These are phyloP conservation scores for Standfussiana lucernea DNA, from an alignment of 2,888 invertebrate species.

Conservation along the genomic window DNA sequence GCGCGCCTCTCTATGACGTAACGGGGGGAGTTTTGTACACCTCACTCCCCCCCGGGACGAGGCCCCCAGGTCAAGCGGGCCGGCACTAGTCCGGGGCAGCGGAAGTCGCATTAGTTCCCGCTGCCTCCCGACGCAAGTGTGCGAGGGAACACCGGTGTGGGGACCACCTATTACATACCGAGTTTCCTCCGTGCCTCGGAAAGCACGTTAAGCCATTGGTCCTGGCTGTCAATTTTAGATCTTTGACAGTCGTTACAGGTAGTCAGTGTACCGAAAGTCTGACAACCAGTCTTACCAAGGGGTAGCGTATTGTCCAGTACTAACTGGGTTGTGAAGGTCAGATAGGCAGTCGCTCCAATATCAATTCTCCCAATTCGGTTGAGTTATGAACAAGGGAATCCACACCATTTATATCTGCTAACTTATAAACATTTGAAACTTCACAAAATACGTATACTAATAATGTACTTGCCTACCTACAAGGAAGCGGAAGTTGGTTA, in stretches of 20 bases:
- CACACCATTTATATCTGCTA: not conserved
- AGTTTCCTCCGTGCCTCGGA: not conserved
- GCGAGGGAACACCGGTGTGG: no score
- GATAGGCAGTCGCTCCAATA: no score
- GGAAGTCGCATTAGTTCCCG: no score
- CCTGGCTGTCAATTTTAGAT: not conserved
- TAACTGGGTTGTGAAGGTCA: no score
- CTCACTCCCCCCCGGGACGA: no score
- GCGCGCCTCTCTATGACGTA: no score
- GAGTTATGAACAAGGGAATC: not conserved
- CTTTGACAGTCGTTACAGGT: not conserved
- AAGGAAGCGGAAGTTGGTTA: conserved; percentile 54
- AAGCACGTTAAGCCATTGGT: not conserved
- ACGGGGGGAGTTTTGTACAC: no score
- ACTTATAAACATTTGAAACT: not conserved
- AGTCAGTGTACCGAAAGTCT: not conserved
- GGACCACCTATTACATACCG: no score
- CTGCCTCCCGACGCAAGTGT: no score
- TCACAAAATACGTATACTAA: not conserved
- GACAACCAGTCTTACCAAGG: not conserved
- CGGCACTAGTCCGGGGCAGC: no score
- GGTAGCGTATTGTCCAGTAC: no score
- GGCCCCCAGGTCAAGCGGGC: no score
- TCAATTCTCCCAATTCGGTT: not conserved
- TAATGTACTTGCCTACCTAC: not conserved